These are phyloP conservation scores for Hyles vespertilio DNA, from an alignment of 1,140 invertebrate species.

Conservation along the genomic window DNA sequence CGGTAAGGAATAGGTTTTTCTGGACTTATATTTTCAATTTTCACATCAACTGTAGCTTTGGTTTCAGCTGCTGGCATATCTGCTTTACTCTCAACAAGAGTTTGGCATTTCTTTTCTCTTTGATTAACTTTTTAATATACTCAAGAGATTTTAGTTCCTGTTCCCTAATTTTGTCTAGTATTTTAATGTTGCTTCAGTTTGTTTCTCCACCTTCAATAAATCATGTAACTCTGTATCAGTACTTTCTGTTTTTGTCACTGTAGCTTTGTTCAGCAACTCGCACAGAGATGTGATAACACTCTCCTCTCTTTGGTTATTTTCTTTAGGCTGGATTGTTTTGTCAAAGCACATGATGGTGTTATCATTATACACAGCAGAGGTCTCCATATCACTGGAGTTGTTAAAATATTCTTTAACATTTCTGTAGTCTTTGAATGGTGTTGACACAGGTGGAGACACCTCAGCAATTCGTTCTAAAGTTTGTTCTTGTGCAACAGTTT, in stretches of 20 bases:
- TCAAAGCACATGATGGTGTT: conserved; percentile 61
- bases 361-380: conserved; percentile 33
- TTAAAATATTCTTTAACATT: conserved; percentile 56
- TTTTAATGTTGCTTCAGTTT: conserved; percentile 44
- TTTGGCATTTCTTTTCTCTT: conserved; percentile 33
- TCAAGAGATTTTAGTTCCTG: conserved; percentile 39
- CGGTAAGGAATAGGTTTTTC: conserved; percentile 26
- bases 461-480: conserved; percentile 46
- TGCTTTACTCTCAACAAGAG: not conserved
- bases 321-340: conserved; percentile 26
- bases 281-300: conserved; percentile 56
- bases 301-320: conserved; percentile 44
- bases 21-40: conserved; percentile 14
- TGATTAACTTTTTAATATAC: conserved; percentile 43
- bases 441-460: conserved; percentile 47
- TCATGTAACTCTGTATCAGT: conserved; percentile 37
- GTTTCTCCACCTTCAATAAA: conserved; percentile 40
- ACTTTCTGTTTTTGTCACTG: conserved; percentile 30
- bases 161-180: conserved; percentile 44
- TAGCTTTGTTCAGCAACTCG: conserved; percentile 52
- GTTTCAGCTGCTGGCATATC: conserved; percentile 11
- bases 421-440: conserved; percentile 57
- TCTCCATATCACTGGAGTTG: conserved; percentile 40
- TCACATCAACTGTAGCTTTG: conserved; percentile 22
- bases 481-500: conserved; percentile 31